Base-by-base conservation (phyloP, 2,888 invertebrate species). In the Selenia dentaria region DNA sequence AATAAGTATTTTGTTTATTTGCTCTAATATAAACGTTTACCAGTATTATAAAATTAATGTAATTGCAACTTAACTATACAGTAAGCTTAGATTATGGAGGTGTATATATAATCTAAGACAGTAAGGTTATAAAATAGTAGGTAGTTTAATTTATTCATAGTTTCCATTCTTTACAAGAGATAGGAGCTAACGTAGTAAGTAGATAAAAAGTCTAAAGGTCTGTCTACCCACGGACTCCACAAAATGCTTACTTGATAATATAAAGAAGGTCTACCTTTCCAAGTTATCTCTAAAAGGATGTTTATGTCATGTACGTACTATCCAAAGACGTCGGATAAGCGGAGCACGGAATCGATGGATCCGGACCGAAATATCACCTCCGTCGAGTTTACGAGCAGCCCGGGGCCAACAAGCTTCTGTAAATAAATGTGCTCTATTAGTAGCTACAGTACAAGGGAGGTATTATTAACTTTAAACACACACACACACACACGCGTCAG, bases 351-450 rank as follows among this genome's bases (percentile, higher is more conserved):
- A 52, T 57, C 57, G 57, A 54, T 57, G 54, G 45, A 18, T 33
- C 52, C 52, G 38, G 44, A 16, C 47, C 50, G 47, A 52, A 54
- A 57, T 52, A 54, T 52, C 35, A 54, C 49, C 47, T 52, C 27
- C 13, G 24, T 27, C 31, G 28, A 48, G 43, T 57, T 57, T 57
- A 57, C 54, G 52, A 57, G 37, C 54, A 43, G 54, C 54, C 52
- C 48, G 16, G 50, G 54, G 47, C 20, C 43, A 48, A 34, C 42
- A 50, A 40, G 52, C 45, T 41, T 52, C 45, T 43, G 36, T 47
- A 31, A 46, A 54, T 52, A 54, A 51, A 57, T 54, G 54, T 51
- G 45, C 45, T 52, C 52, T 57, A 57, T 57, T 57, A 52, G 52
- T 54, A 49, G 36, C n/a, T n/a, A n/a, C n/a, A n/a, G n/a, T 57